These are phyloP conservation scores for Sceloporus undulatus DNA, from an alignment of 2,113 vertebrate species.

Conservation along the genomic window DNA sequence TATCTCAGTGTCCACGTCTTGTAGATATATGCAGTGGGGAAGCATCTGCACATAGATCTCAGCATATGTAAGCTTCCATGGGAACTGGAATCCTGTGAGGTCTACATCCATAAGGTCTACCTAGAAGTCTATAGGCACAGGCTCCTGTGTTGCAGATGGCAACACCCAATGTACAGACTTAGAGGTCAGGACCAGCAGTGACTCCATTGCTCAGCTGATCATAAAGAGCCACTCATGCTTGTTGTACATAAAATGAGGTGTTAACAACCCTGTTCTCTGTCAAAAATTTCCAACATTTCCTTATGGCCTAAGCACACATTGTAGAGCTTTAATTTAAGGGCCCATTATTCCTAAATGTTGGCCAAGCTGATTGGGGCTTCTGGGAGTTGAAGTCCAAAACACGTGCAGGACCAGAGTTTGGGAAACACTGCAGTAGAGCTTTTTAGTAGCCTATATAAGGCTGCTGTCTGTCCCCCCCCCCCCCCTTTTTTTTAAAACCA, in stretches of 20 bases:
- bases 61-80: background rate
- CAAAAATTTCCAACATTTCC: background rate
- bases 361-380: no score
- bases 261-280: background rate
- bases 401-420: no score
- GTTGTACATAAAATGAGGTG: no score
- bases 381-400: no score
- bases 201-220: background rate
- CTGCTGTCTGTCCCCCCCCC: background rate
- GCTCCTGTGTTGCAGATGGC: background rate
- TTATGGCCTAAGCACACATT: no score
- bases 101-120: no score
- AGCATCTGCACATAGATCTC: background rate
- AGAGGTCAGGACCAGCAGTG: background rate
- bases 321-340: background rate
- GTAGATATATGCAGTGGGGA: background rate
- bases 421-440: background rate
- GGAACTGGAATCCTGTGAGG: background rate
- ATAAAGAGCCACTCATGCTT: background rate
- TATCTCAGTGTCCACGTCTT: background rate
- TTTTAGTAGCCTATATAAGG: background rate
- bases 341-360: no score
- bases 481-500: background rate
- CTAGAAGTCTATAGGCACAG: background rate
- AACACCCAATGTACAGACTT: background rate